Conservation (phyloP, 2,797 vertebrate genomes). For the Clarias pachynema region DNA sequence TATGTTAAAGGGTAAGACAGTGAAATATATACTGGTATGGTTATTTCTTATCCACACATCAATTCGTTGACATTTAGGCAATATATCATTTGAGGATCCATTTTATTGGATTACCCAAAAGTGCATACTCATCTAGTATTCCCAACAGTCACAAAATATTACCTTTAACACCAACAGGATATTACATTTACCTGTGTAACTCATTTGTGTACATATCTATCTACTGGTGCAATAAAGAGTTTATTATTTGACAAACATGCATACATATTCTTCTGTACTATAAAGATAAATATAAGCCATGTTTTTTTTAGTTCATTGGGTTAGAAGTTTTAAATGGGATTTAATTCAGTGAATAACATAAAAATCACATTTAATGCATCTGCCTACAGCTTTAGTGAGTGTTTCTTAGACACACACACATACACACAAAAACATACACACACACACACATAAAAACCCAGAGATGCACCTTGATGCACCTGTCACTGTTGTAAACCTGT, state of each 20-base stretch:
- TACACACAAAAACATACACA: too few relatives aligned
- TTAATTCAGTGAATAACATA: background rate
- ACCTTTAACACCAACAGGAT: conserved; percentile 40
- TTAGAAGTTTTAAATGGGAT: background rate
- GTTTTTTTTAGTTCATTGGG: background rate
- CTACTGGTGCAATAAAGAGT: conserved; percentile 23
- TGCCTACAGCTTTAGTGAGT: conserved; percentile 4
- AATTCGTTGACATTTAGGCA: conserved; percentile 38
- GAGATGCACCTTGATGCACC: conserved; percentile 17
- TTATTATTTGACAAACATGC: conserved; percentile 25
- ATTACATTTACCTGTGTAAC: conserved; percentile 42
- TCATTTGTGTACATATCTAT: conserved; percentile 24
- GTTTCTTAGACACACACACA: conserved; percentile 2
- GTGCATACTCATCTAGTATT: conserved; percentile 18
- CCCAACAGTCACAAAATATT: conserved; percentile 27
- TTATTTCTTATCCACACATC: background rate
- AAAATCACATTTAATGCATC: background rate
- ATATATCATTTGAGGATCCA: background rate
- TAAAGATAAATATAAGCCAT: background rate
- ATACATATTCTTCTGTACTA: background rate
- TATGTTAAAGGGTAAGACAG: background rate
- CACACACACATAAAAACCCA: background rate
- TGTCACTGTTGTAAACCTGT: conserved; percentile 8
- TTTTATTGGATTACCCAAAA: conserved; percentile 22
- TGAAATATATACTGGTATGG: background rate